Evolutionary conservation across 2,888 invertebrate species (phyloP).

Genomic region (Perdita meconis): DNA sequence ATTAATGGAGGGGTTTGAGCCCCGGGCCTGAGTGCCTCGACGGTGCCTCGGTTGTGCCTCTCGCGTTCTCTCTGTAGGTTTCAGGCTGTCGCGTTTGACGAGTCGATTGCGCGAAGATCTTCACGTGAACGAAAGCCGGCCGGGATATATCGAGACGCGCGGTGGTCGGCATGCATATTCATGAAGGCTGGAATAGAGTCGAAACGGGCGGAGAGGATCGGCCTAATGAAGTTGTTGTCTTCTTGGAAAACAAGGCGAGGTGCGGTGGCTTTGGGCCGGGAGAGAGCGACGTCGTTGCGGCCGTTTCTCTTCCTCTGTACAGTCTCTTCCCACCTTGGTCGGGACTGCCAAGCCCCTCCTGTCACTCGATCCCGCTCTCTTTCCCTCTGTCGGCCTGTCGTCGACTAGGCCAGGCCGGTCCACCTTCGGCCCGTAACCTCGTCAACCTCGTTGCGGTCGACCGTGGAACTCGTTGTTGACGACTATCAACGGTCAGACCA

Average conservation of each 20-base stretch:
- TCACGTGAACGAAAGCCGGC: constrained; percentile 50
- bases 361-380: constrained; percentile 7
- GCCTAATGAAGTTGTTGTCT: constrained; percentile 84
- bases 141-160: constrained; percentile 56
- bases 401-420: constrained; percentile 36
- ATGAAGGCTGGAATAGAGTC: constrained; percentile 76
- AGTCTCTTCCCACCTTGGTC: constrained; percentile 51
- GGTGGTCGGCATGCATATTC: constrained; percentile 78
- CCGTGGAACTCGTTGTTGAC: constrained; percentile 61
- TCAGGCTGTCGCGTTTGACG: constrained; percentile 47
- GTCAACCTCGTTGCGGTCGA: constrained; percentile 61
- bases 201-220: constrained; percentile 79
- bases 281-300: constrained; percentile 52
- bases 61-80: not conserved
- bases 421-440: constrained; percentile 66
- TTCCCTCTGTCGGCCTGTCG: constrained; percentile 8
- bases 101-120: constrained; percentile 53
- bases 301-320: constrained; percentile 69
- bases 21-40: not conserved
- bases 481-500: constrained; percentile 65
- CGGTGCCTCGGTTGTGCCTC: not conserved
- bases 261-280: constrained; percentile 74
- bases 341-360: constrained; percentile 16
- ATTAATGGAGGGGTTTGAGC: too few species aligned
- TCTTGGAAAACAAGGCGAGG: constrained; percentile 79